A percentile compares a stretch with the other conserved stretches of the same genome.
Evolutionary conservation across 2,888 invertebrate genomes (phyloP).

Genomic region (Erynnis tages): DNA sequence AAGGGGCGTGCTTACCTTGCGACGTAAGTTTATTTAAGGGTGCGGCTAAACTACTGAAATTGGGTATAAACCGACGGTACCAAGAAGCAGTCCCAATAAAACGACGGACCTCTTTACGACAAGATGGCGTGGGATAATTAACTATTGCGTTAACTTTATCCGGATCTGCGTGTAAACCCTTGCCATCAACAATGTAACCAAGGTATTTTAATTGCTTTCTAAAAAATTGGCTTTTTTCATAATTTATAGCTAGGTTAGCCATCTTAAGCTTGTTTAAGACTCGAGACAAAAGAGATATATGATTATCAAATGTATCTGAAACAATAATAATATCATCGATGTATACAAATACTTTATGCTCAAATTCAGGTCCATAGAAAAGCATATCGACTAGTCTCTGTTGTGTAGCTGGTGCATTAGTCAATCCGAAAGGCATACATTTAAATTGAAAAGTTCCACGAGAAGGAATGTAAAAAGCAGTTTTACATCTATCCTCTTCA

Average conservation of each 20-base stretch:
- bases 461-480: constrained; percentile 1
- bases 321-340: background rate
- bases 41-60: constrained; percentile 34
- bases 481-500: background rate
- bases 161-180: constrained; percentile 36
- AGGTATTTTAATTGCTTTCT: constrained; percentile 30
- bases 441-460: background rate
- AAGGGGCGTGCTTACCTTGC: constrained; percentile 27
- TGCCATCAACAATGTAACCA: constrained; percentile 37
- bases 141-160: constrained; percentile 36
- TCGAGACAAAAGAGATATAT: constrained; percentile 3
- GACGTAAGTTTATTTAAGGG: constrained; percentile 36
- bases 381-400: background rate
- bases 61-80: constrained; percentile 37
- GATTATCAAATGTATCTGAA: background rate
- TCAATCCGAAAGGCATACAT: background rate
- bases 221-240: constrained; percentile 33
- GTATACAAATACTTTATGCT: background rate
- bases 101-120: constrained; percentile 30
- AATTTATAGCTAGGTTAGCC: constrained; percentile 35
- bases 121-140: constrained; percentile 33
- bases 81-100: constrained; percentile 36
- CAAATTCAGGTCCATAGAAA: background rate
- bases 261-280: constrained; percentile 30
- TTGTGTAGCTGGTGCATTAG: constrained; percentile 4